Conservation (phyloP, 1,140 invertebrate species). For the Theocolax elegans region DNA sequence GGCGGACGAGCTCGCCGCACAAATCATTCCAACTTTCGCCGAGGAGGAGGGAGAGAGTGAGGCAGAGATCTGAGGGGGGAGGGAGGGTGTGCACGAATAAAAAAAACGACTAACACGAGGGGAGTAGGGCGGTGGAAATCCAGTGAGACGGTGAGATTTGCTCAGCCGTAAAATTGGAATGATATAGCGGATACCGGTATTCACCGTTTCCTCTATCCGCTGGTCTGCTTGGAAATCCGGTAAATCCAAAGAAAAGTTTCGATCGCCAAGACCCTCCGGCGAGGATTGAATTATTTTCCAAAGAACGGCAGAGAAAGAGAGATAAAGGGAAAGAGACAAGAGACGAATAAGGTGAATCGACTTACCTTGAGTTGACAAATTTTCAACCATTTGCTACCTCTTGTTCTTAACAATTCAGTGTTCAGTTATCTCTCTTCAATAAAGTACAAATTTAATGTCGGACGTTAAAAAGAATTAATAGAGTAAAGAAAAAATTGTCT, state of each 20-base stretch:
- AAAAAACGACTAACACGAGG: neutral
- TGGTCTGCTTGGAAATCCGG: slow-evolving; percentile 19
- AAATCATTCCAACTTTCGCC: slow-evolving; percentile 60
- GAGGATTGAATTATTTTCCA: slow-evolving; percentile 58
- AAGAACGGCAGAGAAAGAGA: slow-evolving; percentile 6
- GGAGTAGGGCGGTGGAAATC: slow-evolving; percentile 29
- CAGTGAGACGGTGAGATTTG: slow-evolving; percentile 50
- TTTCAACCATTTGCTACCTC: neutral
- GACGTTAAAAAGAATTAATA: no score
- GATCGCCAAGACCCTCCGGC: slow-evolving; percentile 46
- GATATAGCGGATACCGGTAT: slow-evolving; percentile 56
- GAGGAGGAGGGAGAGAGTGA: slow-evolving; percentile 47
- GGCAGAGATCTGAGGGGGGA: slow-evolving; percentile 41
- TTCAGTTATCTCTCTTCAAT: no score
- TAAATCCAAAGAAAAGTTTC: slow-evolving; percentile 52
- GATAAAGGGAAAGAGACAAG: neutral
- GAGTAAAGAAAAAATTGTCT: no score
- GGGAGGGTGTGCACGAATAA: slow-evolving; percentile 42
- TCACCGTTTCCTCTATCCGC: slow-evolving; percentile 35
- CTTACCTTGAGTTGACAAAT: neutral
- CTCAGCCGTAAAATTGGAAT: slow-evolving; percentile 63
- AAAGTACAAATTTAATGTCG: no score
- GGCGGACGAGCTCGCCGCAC: slow-evolving; percentile 39
- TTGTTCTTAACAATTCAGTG: neutral
- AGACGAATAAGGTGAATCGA: neutral